These are phyloP conservation scores for Torymus auratus DNA, from an alignment of 2,888 invertebrate species.

Conservation along the genomic window DNA sequence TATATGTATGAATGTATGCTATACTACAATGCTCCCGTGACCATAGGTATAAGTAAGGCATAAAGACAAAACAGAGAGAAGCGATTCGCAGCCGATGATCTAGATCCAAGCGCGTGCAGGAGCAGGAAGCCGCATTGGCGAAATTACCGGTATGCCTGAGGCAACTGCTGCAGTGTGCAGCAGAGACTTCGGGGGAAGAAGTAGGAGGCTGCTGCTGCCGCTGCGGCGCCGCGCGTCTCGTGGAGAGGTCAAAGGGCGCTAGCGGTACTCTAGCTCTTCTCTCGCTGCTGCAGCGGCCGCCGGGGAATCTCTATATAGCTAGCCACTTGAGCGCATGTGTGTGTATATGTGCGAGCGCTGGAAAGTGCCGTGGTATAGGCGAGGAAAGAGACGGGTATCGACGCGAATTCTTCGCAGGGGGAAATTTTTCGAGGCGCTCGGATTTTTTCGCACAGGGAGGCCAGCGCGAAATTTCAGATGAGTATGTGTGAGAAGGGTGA, in stretches of 20 bases:
- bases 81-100: constrained; percentile 29
- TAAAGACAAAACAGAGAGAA: constrained; percentile 32
- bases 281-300: constrained; percentile 18
- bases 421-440: constrained; percentile 45
- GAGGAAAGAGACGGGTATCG: constrained; percentile 1
- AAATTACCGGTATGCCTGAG: constrained; percentile 61
- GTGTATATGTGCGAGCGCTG: neutral
- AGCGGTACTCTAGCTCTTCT: constrained; percentile 73
- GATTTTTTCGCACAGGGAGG: constrained; percentile 19
- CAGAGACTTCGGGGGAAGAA: constrained; percentile 3
- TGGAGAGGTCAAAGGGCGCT: constrained; percentile 75
- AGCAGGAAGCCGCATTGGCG: constrained; percentile 45
- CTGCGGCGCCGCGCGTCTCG: neutral
- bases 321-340: no score
- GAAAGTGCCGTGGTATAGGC: constrained; percentile 18
- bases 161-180: neutral
- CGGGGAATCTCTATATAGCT: no score
- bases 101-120: constrained; percentile 18
- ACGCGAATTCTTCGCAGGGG: neutral
- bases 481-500: no score
- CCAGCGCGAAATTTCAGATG: neutral
- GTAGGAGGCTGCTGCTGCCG: constrained; percentile 28
- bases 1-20: no score
- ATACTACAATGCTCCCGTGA: neutral
- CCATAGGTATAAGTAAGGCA: constrained; percentile 21